Percentiles rank a stretch among this genome's conserved stretches.
Conservation (phyloP, 2,113 vertebrate species). For the Pangasianodon gigas region DNA sequence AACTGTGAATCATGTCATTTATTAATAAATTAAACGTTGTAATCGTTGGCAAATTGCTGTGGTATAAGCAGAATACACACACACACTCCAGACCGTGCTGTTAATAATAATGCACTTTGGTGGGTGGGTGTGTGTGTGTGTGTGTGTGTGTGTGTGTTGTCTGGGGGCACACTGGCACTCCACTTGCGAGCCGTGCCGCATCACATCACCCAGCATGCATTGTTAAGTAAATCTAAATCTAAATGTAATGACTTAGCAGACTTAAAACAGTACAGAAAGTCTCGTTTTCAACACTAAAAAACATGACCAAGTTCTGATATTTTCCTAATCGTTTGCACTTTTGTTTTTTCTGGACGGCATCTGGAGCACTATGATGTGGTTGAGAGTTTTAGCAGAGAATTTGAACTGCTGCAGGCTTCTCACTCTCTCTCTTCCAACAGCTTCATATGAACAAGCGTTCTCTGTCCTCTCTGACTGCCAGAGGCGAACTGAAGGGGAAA, state of each 20-base stretch:
- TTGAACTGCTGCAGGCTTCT: conserved; percentile 2
- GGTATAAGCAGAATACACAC: too few species aligned
- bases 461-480: conserved; percentile 49
- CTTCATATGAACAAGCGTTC: conserved; percentile 63
- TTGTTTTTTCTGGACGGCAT: background rate
- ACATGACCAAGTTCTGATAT: background rate
- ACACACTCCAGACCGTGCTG: too few species aligned
- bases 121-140: background rate
- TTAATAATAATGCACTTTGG: background rate
- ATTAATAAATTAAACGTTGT: background rate
- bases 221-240: background rate
- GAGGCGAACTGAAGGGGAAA: conserved; percentile 60
- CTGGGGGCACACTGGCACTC: too few species aligned
- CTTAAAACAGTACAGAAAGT: background rate
- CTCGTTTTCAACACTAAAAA: background rate
- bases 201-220: background rate
- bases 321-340: background rate
- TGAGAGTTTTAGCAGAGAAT: conserved; percentile 41
- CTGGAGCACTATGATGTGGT: conserved; percentile 17
- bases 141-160: background rate
- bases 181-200: background rate
- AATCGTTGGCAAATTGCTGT: background rate
- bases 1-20: background rate
- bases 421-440: conserved; percentile 9
- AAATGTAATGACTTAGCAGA: background rate